Evolutionary conservation across 2,113 vertebrate genomes (phyloP), one percentile per base, ranked within the genome.

Genomic region (Tychaedon coryphoeus): DNA sequence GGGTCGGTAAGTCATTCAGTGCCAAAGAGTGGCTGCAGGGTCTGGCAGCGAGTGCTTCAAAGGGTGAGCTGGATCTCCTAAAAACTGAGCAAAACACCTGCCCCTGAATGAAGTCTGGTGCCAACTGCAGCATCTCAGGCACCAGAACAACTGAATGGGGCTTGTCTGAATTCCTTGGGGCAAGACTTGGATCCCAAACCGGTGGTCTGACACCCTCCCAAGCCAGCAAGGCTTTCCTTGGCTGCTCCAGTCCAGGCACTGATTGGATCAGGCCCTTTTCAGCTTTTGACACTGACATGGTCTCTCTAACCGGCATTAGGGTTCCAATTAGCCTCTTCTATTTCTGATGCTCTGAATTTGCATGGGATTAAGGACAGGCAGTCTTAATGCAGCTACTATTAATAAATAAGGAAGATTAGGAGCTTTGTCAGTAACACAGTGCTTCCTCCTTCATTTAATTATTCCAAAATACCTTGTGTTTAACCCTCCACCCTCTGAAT

Each of bases 341-440:
- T 94, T 96, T 97, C 86, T 94, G 80, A 78, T 75, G 62, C 80
- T 92, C 92, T 73, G 66, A 66, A 84, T 97, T 93, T 96, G 48
- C 78, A 73, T 85, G 91, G 95, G 95, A 97, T 97, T 97, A 97
- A 97, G 97, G 90, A 95, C 93, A 92, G 88, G 69, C 91, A 92
- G 88, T 92, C 88, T 95, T 97, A 95, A 94, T 12, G 2, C 65
- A 79, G 72, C 85, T 93, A 87, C 95, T 96, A 93, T 97, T 97
- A 97, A 97, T 97, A 97, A 96, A 92, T 96, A 97, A 86, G 81
- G 88, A 94, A 96, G 95, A 98, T 97, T 97, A 98, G 89, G 53
- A 89, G 81, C 86, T 96, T 97, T 96, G 95, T 97, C 92, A 93
- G 80, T 92, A 51, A 91, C 78, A 89, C 34, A 93, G 91, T 92